Percentiles rank a stretch among this genome's conserved stretches.
These are phyloP conservation scores for Mormoops blainvillei DNA, from an alignment of 2,113 vertebrate genomes.

Conservation along the genomic window DNA sequence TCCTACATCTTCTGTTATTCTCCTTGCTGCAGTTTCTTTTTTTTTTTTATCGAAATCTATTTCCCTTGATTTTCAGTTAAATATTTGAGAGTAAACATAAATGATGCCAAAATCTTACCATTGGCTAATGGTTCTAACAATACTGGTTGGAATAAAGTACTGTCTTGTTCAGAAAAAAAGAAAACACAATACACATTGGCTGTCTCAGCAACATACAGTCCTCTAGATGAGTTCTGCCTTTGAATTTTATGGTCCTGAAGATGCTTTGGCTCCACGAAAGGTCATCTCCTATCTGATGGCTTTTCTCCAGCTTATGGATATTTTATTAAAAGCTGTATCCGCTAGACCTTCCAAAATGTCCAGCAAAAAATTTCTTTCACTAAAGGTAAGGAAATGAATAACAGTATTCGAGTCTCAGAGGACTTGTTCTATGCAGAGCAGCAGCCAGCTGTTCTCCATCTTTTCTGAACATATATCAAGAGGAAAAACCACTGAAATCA, in stretches of 20 bases:
- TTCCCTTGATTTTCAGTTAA: not conserved
- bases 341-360: constrained; percentile 38
- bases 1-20: not conserved
- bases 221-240: not conserved
- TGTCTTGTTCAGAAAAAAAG: not conserved
- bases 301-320: constrained; percentile 21
- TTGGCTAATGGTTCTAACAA: not conserved
- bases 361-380: constrained; percentile 44
- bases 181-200: not conserved
- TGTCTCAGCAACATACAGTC: not conserved
- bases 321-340: constrained; percentile 66
- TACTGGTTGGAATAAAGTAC: not conserved
- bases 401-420: constrained; percentile 42
- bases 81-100: constrained; percentile 6
- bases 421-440: constrained; percentile 9
- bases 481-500: not conserved
- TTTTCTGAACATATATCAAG: not conserved
- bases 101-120: not conserved
- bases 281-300: constrained; percentile 36
- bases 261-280: not conserved
- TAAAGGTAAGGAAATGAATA: constrained; percentile 70
- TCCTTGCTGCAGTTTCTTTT: not conserved
- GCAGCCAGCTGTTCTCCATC: constrained; percentile 54
- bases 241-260: not conserved
- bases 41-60: not conserved